These are phyloP conservation scores for Pitangus sulphuratus DNA, from an alignment of 2,797 vertebrate species.

Conservation along the genomic window DNA sequence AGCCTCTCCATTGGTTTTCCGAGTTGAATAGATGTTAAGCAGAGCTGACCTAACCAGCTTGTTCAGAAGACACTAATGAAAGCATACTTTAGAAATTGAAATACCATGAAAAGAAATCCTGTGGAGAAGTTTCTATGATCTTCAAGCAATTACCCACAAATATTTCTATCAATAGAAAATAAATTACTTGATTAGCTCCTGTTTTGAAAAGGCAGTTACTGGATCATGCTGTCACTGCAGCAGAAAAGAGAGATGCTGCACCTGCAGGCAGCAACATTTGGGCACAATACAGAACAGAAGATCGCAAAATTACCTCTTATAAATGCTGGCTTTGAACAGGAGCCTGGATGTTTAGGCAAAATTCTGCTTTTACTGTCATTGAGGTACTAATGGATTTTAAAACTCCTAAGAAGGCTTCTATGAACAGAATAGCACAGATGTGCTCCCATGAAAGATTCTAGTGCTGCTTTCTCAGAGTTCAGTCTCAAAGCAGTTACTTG, in stretches of 20 bases:
- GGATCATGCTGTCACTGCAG: background rate
- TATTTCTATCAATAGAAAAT: background rate
- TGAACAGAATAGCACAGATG: background rate
- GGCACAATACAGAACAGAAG: background rate
- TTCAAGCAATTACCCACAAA: background rate
- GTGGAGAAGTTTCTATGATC: background rate
- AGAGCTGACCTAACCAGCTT: background rate
- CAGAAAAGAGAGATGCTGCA: background rate
- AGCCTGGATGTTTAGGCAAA: background rate
- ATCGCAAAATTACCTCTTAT: background rate
- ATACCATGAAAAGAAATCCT: background rate
- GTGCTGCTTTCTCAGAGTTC: background rate
- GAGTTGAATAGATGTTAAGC: background rate
- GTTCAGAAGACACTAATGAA: background rate
- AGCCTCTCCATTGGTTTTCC: background rate
- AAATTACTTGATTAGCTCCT: background rate
- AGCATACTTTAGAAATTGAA: background rate
- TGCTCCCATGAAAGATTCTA: background rate
- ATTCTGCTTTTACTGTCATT: background rate
- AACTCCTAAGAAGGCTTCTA: fast-evolving
- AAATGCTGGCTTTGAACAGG: background rate
- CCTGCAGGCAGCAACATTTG: background rate
- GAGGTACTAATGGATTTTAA: background rate
- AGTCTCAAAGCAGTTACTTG: background rate
- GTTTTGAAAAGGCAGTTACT: background rate